These are phyloP conservation scores for Vimba vimba DNA, from an alignment of 2,113 vertebrate species.

Conservation along the genomic window DNA sequence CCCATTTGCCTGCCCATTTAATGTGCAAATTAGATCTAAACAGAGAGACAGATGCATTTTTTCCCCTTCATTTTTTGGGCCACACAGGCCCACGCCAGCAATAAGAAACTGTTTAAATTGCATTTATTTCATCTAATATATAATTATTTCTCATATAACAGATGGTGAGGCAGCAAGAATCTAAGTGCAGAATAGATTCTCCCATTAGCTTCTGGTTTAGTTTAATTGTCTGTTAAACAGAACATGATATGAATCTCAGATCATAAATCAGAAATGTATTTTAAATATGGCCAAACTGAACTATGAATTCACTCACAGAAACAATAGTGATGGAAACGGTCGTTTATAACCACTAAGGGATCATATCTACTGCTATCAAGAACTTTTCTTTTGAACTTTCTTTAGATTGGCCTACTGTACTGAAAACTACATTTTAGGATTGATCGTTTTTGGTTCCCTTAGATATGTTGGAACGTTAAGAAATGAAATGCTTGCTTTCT, in stretches of 20 bases:
- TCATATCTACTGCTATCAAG: neutral
- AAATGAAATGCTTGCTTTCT: neutral
- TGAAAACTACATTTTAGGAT: neutral
- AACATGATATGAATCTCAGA: neutral
- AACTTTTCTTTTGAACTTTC: neutral
- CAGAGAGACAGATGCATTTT: slow-evolving; percentile 37
- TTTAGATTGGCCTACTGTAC: neutral
- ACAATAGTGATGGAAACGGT: neutral
- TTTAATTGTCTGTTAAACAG: slow-evolving; percentile 18
- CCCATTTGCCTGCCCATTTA: slow-evolving; percentile 45
- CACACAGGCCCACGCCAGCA: slow-evolving; percentile 32
- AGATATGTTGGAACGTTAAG: neutral
- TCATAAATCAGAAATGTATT: neutral
- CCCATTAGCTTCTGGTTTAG: slow-evolving; percentile 1
- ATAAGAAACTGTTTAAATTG: slow-evolving; percentile 32
- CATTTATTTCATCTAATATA: slow-evolving; percentile 39
- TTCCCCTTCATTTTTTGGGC: slow-evolving; percentile 15
- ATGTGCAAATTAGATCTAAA: slow-evolving; percentile 56
- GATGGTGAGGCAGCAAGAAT: slow-evolving; percentile 37
- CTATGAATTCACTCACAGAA: neutral
- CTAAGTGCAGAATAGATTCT: slow-evolving; percentile 5
- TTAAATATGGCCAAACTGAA: neutral
- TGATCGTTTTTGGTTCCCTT: neutral
- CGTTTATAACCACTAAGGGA: neutral
- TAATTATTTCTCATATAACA: slow-evolving; percentile 22